Percentiles rank a stretch among this genome's conserved stretches.
Evolutionary conservation across 53 echinoderm and acorn worm genomes (phyloP).

Genomic region (Mesocentrotus franciscanus): DNA sequence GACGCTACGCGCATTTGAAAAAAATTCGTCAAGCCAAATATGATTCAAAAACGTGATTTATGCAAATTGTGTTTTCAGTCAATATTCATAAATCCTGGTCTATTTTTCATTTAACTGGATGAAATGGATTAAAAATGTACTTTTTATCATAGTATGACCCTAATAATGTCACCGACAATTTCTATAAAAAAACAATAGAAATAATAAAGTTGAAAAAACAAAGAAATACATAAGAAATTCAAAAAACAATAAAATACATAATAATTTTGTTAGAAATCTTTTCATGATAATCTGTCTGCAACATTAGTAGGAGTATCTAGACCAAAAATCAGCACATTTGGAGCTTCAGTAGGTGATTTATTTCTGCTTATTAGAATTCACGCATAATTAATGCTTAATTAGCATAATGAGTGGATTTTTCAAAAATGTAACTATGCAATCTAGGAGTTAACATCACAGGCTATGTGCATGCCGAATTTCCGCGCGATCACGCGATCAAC

Average conservation of each 20-base stretch:
- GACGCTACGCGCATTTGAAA: not conserved
- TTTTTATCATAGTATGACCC: no score
- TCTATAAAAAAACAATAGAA: not conserved
- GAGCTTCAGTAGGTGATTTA: no score
- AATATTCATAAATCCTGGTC: not conserved
- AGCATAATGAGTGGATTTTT: not conserved
- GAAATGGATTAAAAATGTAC: not conserved
- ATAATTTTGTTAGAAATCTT: not conserved
- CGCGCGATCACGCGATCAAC: not conserved
- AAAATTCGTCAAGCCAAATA: not conserved
- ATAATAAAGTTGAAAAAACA: not conserved
- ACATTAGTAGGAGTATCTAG: not conserved
- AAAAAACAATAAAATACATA: not conserved
- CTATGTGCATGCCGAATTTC: not conserved
- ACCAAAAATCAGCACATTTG: no score
- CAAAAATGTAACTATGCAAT: no score
- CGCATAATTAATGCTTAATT: not conserved
- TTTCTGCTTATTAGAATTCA: no score
- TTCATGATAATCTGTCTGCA: not conserved
- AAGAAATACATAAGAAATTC: constrained; percentile 2
- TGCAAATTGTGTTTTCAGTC: not conserved
- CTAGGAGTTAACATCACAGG: not conserved
- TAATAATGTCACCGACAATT: no score
- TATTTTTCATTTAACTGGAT: not conserved
- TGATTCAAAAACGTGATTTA: not conserved